Evolutionary conservation across 1,140 invertebrate species (phyloP).

Genomic region (Andrena cerasifolii): DNA sequence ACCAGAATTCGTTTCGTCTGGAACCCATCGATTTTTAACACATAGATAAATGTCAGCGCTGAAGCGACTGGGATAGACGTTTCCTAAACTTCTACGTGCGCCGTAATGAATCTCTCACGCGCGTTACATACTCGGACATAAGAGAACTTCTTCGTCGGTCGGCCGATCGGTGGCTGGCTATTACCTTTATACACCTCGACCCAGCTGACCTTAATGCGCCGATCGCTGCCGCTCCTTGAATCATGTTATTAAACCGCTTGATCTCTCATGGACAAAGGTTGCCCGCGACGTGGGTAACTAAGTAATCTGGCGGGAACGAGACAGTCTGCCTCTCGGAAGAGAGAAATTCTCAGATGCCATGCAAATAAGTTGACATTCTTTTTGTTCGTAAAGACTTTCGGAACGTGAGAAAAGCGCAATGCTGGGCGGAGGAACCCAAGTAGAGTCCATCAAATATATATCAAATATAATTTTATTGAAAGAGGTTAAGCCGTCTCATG

Average conservation of each 20-base stretch:
- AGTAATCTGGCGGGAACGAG: constrained; percentile 48
- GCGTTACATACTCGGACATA: constrained; percentile 36
- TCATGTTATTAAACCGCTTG: constrained; percentile 65
- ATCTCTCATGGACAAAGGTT: constrained; percentile 61
- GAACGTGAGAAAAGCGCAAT: no score
- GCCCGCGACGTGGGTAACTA: constrained; percentile 40
- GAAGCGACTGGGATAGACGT: background rate
- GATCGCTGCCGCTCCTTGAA: constrained; percentile 63
- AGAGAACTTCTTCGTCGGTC: constrained; percentile 42
- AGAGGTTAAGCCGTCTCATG: no score
- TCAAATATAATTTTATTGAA: no score
- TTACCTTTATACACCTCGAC: constrained; percentile 66
- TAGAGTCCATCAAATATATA: no score
- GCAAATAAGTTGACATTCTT: constrained; percentile 52
- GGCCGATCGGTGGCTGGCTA: constrained; percentile 62
- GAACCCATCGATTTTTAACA: background rate
- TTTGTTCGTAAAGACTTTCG: background rate
- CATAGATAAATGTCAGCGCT: constrained; percentile 24
- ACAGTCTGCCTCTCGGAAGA: background rate
- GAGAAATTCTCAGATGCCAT: no score
- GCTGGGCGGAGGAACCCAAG: no score
- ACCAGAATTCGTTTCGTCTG: background rate
- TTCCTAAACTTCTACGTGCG: constrained; percentile 1
- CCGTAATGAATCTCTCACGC: constrained; percentile 38
- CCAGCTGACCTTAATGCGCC: constrained; percentile 64